Conservation (phyloP, 2,888 invertebrate genomes). For the Galeopsomyia nigrocyanea region DNA sequence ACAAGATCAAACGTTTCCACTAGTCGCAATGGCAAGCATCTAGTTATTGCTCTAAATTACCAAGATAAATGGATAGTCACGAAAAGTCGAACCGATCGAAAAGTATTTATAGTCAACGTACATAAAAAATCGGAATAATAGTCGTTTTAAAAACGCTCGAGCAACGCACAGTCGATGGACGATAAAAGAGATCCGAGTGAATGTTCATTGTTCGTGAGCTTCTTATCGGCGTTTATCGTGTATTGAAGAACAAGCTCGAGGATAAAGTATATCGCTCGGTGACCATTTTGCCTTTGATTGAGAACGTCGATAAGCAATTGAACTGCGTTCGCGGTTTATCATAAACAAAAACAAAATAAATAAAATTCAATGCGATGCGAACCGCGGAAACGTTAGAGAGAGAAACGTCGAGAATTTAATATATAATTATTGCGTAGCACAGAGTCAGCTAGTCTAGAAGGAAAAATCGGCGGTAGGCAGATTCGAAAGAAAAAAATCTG, state of each 20-base stretch:
- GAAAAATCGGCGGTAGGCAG: no score
- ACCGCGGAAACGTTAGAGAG: no score
- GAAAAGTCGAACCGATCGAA: constrained; percentile 10
- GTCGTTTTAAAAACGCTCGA: background rate
- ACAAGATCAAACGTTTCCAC: no score
- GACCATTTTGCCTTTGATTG: background rate
- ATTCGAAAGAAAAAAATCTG: no score
- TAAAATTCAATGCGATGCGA: no score
- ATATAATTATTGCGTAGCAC: background rate
- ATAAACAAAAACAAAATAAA: no score
- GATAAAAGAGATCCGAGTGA: constrained; percentile 14
- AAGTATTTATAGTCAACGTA: background rate
- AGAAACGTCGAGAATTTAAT: no score
- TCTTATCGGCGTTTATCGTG: constrained; percentile 25
- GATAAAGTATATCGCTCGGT: constrained; percentile 5
- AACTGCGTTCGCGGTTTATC: no score
- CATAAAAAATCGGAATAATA: constrained; percentile 9
- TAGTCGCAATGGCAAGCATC: no score
- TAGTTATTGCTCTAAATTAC: no score
- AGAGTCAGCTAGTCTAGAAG: background rate
- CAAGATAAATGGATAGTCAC: background rate
- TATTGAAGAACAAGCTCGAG: constrained; percentile 5
- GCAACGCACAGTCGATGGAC: background rate
- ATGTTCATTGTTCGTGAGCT: constrained; percentile 1
- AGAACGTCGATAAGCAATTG: no score